A percentile compares a stretch with the other conserved stretches of the same genome.
Conservation (phyloP, 2,888 invertebrate genomes). For the Metacarcinus magister region DNA sequence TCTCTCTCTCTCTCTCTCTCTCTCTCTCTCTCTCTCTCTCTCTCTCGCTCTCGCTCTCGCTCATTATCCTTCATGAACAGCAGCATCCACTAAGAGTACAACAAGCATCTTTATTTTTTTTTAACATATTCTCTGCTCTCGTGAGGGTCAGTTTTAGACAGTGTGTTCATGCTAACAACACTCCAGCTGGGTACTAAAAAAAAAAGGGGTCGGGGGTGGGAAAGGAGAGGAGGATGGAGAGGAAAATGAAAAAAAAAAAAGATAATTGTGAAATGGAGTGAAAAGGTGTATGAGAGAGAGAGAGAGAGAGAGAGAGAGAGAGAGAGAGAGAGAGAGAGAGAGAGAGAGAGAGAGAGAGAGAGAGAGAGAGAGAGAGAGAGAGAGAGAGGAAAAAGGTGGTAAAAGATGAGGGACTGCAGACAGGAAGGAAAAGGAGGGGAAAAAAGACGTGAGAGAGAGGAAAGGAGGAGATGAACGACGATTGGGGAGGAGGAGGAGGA, state of each 20-base stretch:
- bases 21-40: slow-evolving; percentile 44
- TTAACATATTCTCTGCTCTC: background rate
- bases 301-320: slow-evolving; percentile 3
- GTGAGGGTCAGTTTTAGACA: background rate
- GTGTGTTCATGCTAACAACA: slow-evolving; percentile 10
- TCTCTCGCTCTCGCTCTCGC: slow-evolving; percentile 29
- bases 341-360: background rate
- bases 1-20: slow-evolving; percentile 42
- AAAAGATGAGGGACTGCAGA: background rate
- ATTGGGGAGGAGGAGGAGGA: background rate
- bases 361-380: background rate
- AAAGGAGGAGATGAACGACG: background rate
- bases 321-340: background rate
- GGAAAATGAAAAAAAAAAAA: background rate
- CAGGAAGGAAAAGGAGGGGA: background rate
- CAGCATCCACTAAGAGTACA: background rate
- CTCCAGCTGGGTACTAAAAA: no score
- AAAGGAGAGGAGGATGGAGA: background rate
- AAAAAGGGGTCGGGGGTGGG: no score
- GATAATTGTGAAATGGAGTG: background rate
- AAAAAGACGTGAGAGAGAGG: background rate
- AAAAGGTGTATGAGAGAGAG: background rate
- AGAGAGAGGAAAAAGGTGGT: background rate
- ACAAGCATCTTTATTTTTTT: slow-evolving; percentile 32
- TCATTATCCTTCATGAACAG: background rate